A percentile compares a stretch with the other conserved stretches of the same genome.
Conservation (phyloP, 2,888 invertebrate genomes). For the Endotricha flammealis region DNA sequence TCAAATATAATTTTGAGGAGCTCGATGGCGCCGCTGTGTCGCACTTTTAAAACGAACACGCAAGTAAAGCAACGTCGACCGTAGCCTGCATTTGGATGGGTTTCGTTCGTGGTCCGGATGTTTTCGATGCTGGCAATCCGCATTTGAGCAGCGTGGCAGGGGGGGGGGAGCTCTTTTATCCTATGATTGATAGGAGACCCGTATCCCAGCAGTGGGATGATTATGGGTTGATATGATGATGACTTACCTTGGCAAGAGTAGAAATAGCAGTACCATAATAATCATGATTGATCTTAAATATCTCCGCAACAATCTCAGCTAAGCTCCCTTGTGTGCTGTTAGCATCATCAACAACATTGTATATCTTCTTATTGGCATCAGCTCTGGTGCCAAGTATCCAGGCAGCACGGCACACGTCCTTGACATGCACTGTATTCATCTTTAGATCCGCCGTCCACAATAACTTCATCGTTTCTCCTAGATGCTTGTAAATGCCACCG, state of each 20-base stretch:
- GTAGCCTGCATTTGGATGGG: too few species aligned
- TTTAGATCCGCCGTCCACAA: conserved; percentile 91
- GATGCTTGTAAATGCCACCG: conserved; percentile 92
- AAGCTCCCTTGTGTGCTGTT: conserved; percentile 91
- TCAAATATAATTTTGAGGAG: too few species aligned
- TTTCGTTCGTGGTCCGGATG: too few species aligned
- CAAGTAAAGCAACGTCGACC: too few species aligned
- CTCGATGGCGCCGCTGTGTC: too few species aligned
- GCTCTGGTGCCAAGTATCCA: conserved; percentile 82
- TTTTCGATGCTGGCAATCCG: too few species aligned
- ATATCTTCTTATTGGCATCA: conserved; percentile 80
- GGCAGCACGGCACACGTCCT: conserved; percentile 89
- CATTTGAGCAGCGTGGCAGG: too few species aligned
- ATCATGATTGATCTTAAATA: conserved; percentile 91
- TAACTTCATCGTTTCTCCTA: conserved; percentile 93
- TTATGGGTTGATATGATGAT: too few species aligned
- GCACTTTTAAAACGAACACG: too few species aligned
- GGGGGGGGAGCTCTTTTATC: too few species aligned
- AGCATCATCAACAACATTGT: conserved; percentile 90
- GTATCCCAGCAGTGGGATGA: too few species aligned
- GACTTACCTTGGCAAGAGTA: conserved; percentile 85
- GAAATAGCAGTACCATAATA: conserved; percentile 91
- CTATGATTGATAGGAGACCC: too few species aligned
- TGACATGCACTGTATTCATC: conserved; percentile 92
- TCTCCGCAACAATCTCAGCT: conserved; percentile 86